Evolutionary conservation across 35 echinoderm and acorn worm species (phyloP).

Genomic region (Ophioderma brevispina): DNA sequence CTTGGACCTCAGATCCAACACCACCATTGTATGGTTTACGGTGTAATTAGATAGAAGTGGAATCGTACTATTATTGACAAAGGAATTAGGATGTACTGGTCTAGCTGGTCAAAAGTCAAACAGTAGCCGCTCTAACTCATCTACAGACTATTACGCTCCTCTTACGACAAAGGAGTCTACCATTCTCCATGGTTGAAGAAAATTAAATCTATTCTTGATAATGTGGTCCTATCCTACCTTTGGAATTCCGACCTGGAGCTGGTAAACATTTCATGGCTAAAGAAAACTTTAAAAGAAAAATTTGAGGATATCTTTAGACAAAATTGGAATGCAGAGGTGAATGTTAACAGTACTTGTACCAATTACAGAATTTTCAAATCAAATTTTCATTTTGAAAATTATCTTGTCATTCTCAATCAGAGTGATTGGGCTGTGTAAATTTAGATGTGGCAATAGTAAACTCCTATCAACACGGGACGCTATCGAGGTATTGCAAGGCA

Average conservation of each 20-base stretch:
- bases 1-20: not conserved
- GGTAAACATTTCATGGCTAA: not conserved
- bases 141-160: not conserved
- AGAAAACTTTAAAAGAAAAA: not conserved
- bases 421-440: not conserved
- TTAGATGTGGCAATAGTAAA: not conserved
- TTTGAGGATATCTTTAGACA: not conserved
- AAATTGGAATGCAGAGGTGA: not conserved
- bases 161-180: not conserved
- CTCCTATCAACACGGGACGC: not conserved
- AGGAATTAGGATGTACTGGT: not conserved
- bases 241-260: not conserved
- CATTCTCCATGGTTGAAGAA: not conserved
- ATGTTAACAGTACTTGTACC: not conserved
- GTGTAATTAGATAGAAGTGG: not conserved
- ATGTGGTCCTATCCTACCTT: not conserved
- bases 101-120: not conserved
- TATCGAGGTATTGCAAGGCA: not conserved
- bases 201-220: conserved; percentile 2
- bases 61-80: not conserved
- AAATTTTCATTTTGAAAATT: not conserved
- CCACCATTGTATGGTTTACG: not conserved
- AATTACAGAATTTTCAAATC: conserved; percentile 8
- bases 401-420: not conserved
- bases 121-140: not conserved